Evolutionary conservation across 2,888 invertebrate species (phyloP).

Genomic region (Parnassius glacialis): DNA sequence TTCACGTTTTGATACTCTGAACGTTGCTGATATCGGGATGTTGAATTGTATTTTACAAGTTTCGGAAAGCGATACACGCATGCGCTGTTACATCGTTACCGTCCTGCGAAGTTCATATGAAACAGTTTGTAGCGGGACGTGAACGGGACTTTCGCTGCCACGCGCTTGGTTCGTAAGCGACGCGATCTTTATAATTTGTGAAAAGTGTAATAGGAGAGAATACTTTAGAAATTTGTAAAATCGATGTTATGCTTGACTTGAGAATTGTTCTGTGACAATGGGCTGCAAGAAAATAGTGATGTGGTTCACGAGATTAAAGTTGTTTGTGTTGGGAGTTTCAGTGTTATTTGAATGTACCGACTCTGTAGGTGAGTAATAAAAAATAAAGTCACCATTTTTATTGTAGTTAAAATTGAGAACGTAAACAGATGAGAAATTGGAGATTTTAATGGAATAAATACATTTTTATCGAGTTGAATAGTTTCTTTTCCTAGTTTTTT

Average conservation of each 20-base stretch:
- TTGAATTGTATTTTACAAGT: neutral
- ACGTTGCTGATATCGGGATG: neutral
- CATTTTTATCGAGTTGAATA: too few species aligned
- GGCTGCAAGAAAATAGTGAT: slow-evolving; percentile 52
- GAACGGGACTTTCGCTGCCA: slow-evolving; percentile 31
- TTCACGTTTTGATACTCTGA: neutral
- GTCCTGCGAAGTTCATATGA: slow-evolving; percentile 38
- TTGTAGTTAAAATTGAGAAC: too few species aligned
- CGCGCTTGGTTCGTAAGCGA: slow-evolving; percentile 26
- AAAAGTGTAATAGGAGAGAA: neutral
- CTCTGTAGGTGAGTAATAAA: slow-evolving; percentile 61
- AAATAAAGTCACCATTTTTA: neutral
- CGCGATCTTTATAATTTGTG: slow-evolving; percentile 1
- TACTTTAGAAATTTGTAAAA: neutral
- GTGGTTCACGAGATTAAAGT: slow-evolving; percentile 54
- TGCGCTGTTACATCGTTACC: slow-evolving; percentile 29
- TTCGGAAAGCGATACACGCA: neutral
- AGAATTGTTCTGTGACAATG: slow-evolving; percentile 36
- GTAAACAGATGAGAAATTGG: too few species aligned
- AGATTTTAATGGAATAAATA: too few species aligned
- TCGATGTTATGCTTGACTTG: slow-evolving; percentile 7
- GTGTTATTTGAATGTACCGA: slow-evolving; percentile 70
- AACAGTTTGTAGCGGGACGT: slow-evolving; percentile 45
- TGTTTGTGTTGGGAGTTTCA: slow-evolving; percentile 66
- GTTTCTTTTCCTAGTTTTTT: too few species aligned